Evolutionary conservation across 2,888 invertebrate genomes (phyloP).

Genomic region (Cryptus armator): DNA sequence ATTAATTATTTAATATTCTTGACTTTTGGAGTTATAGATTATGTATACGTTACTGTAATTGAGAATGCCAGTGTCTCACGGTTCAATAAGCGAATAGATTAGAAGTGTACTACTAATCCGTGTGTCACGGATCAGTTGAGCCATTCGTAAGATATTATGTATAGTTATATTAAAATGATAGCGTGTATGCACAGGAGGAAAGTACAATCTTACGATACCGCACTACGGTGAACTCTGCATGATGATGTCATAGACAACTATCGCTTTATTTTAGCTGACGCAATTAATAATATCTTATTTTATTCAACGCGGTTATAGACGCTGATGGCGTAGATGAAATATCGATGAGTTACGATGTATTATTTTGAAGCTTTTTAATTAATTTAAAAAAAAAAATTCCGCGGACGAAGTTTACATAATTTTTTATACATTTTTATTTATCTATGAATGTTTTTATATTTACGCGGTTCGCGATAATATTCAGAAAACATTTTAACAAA

Average conservation of each 20-base stretch:
- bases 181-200: background rate
- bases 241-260: conserved; percentile 33
- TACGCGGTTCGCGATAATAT: too few relatives aligned
- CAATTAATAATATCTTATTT: conserved; percentile 28
- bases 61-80: conserved; percentile 33
- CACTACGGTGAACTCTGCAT: background rate
- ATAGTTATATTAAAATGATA: conserved; percentile 24
- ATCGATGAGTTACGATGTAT: background rate
- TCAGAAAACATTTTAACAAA: too few relatives aligned
- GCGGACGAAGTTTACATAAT: background rate
- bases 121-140: conserved; percentile 64
- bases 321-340: background rate
- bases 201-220: background rate
- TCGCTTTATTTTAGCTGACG: conserved; percentile 49
- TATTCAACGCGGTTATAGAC: background rate
- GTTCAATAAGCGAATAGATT: conserved; percentile 30
- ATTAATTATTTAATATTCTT: conserved; percentile 17
- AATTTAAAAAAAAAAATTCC: background rate
- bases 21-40: background rate
- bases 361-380: background rate
- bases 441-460: too few relatives aligned
- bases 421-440: too few relatives aligned
- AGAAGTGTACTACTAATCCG: conserved; percentile 29
- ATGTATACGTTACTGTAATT: background rate
- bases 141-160: conserved; percentile 11